Evolutionary conservation across 2,113 vertebrate genomes (phyloP).

Genomic region (Vulpes ferrilata): DNA sequence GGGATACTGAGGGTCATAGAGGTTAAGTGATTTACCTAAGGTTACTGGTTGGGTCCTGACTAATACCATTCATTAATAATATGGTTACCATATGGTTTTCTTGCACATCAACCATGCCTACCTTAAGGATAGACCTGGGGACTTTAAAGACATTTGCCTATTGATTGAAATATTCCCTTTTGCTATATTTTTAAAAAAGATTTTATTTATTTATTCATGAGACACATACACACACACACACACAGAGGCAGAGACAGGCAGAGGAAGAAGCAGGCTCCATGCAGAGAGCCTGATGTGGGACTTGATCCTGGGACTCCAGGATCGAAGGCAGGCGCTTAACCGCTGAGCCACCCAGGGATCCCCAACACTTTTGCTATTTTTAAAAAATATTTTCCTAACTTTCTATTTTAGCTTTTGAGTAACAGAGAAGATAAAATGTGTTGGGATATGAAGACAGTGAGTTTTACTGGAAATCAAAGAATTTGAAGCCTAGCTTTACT

Average conservation of each 20-base stretch:
- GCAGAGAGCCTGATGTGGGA: too few species aligned
- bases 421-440: neutral
- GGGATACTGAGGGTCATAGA: neutral
- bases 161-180: neutral
- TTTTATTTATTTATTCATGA: too few species aligned
- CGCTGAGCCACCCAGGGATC: too few species aligned
- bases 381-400: neutral
- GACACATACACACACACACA: too few species aligned
- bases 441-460: neutral
- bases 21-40: neutral
- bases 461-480: neutral
- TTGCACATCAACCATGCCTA: neutral
- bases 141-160: neutral
- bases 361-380: neutral
- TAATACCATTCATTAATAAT: neutral
- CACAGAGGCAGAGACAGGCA: too few species aligned
- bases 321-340: too few species aligned
- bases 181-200: neutral
- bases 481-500: neutral
- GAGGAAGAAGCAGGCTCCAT: too few species aligned
- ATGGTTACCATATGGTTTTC: neutral
- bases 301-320: too few species aligned
- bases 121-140: neutral
- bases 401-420: neutral
- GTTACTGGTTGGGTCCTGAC: neutral